Base-by-base conservation (phyloP, 2,797 vertebrate species). In the Myotis vivesi region DNA sequence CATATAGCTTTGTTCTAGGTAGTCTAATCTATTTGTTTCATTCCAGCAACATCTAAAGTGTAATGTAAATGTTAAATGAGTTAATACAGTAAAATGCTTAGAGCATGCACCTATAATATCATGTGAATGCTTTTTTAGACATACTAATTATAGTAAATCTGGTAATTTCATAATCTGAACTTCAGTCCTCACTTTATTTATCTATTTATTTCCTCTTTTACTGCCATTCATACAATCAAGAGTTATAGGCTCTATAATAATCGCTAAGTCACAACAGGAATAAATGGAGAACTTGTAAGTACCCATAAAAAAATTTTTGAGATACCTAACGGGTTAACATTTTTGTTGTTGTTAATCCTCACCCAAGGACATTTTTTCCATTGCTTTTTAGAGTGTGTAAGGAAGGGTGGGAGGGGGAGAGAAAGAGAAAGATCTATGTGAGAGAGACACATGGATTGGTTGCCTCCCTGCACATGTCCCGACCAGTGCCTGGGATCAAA, bases 21-120 rank as follows among this genome's bases (percentile, higher is more conserved):
- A 79, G 55, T 85, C 55, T 17, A 84, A n/a, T 89, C 53, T 49
- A 57, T 72, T 57, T 73, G 16, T 73, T 88, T 57, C 19, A 75
- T 68, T 81, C 66, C 57, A 93, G 1, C 11, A 93, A 77, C 44
- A 93, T 30, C 5, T 33, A 69, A 75, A 76, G 41, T 82, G 3
- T 87, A 96, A 84, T 53, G n/a, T 23, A 59, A 84, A 44, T 28
- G 69, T 46, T 92, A 73, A 85, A 75, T 85, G 28, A 88, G 44
- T 80, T 79, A 91, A 92, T n/a, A 9, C 7, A 84, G 9, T 59
- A 93, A 91, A 93, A 71, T 85, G 13, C 16, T 73, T 85, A 91
- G 22, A 81, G 30, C 10, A 53, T 12, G 30, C 13, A 85, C 19
- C 46, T 30, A 79, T 72, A 79, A 88, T 68, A 17, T 76, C 81